Conservation (phyloP, 2,113 vertebrate genomes). For the Cephalopholis sonnerati region DNA sequence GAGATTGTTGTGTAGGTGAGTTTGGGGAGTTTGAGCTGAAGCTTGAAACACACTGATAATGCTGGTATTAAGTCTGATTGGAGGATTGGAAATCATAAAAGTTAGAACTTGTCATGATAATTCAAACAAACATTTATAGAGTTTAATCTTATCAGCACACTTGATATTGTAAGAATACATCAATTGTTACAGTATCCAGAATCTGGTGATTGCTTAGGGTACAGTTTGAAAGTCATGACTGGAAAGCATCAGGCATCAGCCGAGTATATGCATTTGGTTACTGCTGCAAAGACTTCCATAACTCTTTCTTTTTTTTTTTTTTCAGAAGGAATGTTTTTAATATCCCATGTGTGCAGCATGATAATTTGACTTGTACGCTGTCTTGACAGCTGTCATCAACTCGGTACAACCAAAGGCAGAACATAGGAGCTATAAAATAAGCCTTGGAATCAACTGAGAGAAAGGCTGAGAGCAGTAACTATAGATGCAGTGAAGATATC, state of each 20-base stretch:
- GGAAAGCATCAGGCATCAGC: slow-evolving; percentile 33
- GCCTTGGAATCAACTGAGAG: slow-evolving; percentile 10
- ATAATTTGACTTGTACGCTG: slow-evolving; percentile 16
- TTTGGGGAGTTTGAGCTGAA: slow-evolving; percentile 26
- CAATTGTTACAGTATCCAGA: slow-evolving; percentile 8
- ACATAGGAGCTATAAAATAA: slow-evolving; percentile 13
- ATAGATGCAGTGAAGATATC: background rate
- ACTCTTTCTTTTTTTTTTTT: background rate
- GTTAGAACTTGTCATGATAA: slow-evolving; percentile 12
- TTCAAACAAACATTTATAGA: background rate
- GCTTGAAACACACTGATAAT: slow-evolving; percentile 13
- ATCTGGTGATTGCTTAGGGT: slow-evolving; percentile 13
- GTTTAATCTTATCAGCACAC: background rate
- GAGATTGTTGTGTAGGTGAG: slow-evolving; percentile 12
- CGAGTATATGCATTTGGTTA: slow-evolving; percentile 21
- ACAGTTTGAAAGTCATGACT: slow-evolving; percentile 8
- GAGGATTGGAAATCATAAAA: slow-evolving; percentile 15
- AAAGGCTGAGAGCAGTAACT: background rate
- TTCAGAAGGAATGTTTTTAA: slow-evolving; percentile 2
- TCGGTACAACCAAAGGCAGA: slow-evolving; percentile 4
- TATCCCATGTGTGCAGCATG: slow-evolving; percentile 8
- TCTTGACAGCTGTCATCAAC: slow-evolving; percentile 46
- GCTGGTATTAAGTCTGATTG: background rate
- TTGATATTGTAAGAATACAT: background rate
- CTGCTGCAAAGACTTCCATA: slow-evolving; percentile 14